These are phyloP conservation scores for Astreopora myriophthalma DNA, from an alignment of 64 coral and sea anemone genomes.

Conservation along the genomic window DNA sequence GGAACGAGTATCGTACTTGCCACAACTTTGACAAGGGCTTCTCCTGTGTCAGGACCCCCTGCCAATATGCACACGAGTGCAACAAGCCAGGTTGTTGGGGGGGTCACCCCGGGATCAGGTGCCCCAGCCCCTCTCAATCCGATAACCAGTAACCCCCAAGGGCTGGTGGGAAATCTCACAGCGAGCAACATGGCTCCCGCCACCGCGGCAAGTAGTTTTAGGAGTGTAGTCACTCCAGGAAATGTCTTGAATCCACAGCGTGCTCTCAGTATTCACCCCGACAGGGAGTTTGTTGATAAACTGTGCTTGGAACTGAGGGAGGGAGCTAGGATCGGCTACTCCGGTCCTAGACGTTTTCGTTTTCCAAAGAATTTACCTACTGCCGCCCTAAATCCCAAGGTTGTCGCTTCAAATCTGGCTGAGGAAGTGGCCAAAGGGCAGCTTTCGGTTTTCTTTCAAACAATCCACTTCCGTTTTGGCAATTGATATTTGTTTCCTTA, in stretches of 20 bases:
- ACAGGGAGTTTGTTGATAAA: slow-evolving; percentile 20
- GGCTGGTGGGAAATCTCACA: not conserved
- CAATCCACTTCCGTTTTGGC: too few relatives aligned
- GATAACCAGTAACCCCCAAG: not conserved
- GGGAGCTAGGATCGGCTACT: slow-evolving; percentile 38
- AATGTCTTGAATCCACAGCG: not conserved
- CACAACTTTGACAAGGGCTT: slow-evolving; percentile 11
- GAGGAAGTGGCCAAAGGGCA: slow-evolving; percentile 17
- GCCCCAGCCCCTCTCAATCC: not conserved
- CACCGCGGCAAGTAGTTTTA: slow-evolving; percentile 11
- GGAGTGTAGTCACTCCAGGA: not conserved
- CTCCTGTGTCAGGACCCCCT: not conserved
- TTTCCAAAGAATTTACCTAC: slow-evolving; percentile 39
- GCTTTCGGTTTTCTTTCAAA: too few relatives aligned
- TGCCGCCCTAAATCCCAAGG: slow-evolving; percentile 14
- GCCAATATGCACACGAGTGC: not conserved
- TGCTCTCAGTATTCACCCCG: not conserved
- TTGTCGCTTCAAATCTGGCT: slow-evolving; percentile 4
- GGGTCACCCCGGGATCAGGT: not conserved
- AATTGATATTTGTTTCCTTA: too few relatives aligned
- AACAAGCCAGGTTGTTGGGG: not conserved
- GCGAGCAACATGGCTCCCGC: not conserved
- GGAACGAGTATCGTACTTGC: slow-evolving; percentile 24
- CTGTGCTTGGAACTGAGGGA: slow-evolving; percentile 19
- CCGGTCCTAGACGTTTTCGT: not conserved